phyloP scores from a whole-genome alignment of 2,797 vertebrate species.

The Darevskia mixta region DNA sequence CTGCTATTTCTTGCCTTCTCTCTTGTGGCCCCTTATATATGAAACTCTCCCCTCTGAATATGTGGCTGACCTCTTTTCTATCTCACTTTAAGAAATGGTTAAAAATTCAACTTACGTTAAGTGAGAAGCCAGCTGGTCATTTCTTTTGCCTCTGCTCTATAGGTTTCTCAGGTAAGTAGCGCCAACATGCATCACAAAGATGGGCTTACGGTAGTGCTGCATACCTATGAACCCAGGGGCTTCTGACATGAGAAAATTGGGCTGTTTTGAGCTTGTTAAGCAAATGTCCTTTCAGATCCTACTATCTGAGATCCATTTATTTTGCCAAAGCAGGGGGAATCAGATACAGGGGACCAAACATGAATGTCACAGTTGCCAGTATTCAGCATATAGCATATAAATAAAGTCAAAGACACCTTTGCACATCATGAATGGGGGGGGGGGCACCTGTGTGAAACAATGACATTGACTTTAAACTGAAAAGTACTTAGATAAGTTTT shows the following conservation, averaged over 20 bases:
- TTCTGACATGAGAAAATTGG: background rate
- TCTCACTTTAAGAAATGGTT: background rate
- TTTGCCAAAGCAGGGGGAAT: too few species aligned
- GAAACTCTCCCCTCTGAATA: background rate
- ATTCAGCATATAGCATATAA: too few species aligned
- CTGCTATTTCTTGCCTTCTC: background rate
- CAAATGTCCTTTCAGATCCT: background rate
- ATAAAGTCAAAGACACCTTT: background rate
- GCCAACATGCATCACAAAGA: background rate
- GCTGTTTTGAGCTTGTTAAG: background rate
- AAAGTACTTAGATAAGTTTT: background rate
- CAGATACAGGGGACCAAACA: background rate
- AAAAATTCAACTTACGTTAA: background rate
- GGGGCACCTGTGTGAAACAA: background rate
- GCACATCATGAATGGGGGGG: background rate
- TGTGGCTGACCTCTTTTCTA: background rate
- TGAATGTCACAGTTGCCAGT: background rate
- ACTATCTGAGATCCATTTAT: background rate
- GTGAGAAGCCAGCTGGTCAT: background rate
- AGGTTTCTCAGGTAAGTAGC: too few species aligned
- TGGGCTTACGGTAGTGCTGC: too few species aligned
- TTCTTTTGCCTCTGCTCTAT: background rate
- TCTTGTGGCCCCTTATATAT: background rate
- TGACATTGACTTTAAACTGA: background rate
- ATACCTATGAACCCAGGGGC: background rate